Evolutionary conservation across 2,797 vertebrate genomes (phyloP), one percentile per base, ranked within the genome.

Genomic region (Schizopygopsis malacanthus): DNA sequence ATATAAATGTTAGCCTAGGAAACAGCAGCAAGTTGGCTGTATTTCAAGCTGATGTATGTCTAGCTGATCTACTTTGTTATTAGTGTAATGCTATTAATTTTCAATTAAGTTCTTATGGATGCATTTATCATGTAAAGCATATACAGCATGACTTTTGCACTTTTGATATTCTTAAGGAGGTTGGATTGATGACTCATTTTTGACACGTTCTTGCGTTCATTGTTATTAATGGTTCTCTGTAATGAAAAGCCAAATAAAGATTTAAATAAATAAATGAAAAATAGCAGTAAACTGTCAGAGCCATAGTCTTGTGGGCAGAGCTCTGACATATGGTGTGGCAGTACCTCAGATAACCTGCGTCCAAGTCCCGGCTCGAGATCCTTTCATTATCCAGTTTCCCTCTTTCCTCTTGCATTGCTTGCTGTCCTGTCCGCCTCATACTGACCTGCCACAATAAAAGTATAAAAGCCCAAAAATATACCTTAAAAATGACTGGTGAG

Each of bases 341-440:
- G 16, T 61, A 37, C 52, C 52, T 78, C 13, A 78, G 75, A 78
- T 52, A 77, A n/a, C 28, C 52, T 59, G 52, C 8, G 20, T 37
- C 56, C 37, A 13, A 59, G 54, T 43, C 37, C 28, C 3, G 6
- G 10, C 50, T 56, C 33, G 20, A 77, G 11, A 13, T 56, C 11
- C 50, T 56, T 77, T 77, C 54, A 56, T 77, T 37, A 77, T 56
- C 33, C 50, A 56, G 33, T 77, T 56, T 33, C 22, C 6, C 63
- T 18, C 25, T 67, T 67, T 67, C 63, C 63, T 37, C 33, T 67
- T 67, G 63, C 28, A 67, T 37, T 79, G 76, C 54, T 61, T 61
- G 4, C 39, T 79, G 37, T 43, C 22, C 54, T 79, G 37, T 43
- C 22, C 5, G 22, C 16, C n/a, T 79, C 76, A 79, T 25, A 25